Percentiles rank a stretch among this genome's conserved stretches.
Evolutionary conservation across 2,797 vertebrate genomes (phyloP).

Genomic region (Hippocampus kuda): DNA sequence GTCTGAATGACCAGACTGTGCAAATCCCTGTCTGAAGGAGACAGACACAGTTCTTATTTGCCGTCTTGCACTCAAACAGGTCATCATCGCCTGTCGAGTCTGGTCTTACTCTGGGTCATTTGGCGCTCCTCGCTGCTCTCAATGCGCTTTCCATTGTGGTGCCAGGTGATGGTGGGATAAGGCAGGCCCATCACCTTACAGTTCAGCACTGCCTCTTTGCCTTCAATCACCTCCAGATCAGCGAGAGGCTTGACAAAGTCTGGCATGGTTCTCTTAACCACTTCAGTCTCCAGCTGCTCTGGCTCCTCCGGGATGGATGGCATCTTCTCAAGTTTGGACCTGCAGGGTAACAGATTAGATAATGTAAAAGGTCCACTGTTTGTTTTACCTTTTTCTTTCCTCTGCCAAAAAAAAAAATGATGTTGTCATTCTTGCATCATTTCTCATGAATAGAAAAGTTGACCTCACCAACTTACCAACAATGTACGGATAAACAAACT

Average conservation of each 20-base stretch:
- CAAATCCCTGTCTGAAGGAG: conserved; percentile 82
- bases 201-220: conserved; percentile 77
- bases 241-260: conserved; percentile 85
- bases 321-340: conserved; percentile 94
- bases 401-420: neutral
- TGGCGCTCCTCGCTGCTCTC: conserved; percentile 84
- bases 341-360: conserved; percentile 32
- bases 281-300: conserved; percentile 74
- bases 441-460: too few relatives aligned
- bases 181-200: conserved; percentile 87
- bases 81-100: neutral
- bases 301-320: conserved; percentile 93
- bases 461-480: too few relatives aligned
- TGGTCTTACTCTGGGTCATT: conserved; percentile 83
- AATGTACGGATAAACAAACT: too few relatives aligned
- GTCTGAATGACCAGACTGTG: conserved; percentile 81
- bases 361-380: neutral
- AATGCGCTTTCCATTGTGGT: conserved; percentile 84
- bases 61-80: neutral
- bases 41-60: conserved; percentile 24
- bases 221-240: conserved; percentile 82
- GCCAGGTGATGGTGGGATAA: conserved; percentile 90
- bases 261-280: conserved; percentile 84
- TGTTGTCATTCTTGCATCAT: neutral
- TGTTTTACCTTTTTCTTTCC: neutral